A percentile compares a stretch with the other conserved stretches of the same genome.
Evolutionary conservation across 2,113 vertebrate genomes (phyloP).

Genomic region (Sterrhoptilus dennistouni): DNA sequence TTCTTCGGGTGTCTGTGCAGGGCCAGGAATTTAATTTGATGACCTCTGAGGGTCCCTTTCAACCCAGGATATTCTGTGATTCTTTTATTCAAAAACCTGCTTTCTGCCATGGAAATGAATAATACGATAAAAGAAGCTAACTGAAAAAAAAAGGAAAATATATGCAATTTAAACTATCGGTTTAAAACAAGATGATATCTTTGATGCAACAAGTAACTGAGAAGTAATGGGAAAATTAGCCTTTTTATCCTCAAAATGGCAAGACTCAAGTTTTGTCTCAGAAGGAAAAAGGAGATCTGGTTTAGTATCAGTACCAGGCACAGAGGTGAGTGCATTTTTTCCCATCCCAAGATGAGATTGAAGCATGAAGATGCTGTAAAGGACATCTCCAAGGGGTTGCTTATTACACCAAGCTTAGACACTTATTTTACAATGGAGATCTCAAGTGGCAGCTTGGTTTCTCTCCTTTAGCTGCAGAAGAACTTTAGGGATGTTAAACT

Average conservation of each 20-base stretch:
- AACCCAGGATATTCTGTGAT: not conserved
- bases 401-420: not conserved
- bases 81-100: not conserved
- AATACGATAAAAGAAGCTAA: constrained; percentile 8
- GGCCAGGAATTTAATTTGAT: accelerated
- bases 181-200: not conserved
- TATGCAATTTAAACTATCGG: not conserved
- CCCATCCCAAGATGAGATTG: not conserved
- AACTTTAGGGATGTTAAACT: not conserved
- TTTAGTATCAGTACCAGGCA: not conserved
- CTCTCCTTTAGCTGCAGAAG: not conserved
- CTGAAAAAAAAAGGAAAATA: not conserved
- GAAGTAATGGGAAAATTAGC: not conserved
- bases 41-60: not conserved
- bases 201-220: not conserved
- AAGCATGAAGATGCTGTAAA: not conserved
- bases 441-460: not conserved
- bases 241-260: not conserved
- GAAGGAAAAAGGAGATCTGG: not conserved
- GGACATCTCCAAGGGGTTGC: not conserved
- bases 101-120: constrained; percentile 7
- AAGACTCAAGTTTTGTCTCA: not conserved
- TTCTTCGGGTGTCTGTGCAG: not conserved
- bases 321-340: accelerated
- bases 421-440: not conserved